A percentile compares a stretch with the other conserved stretches of the same genome.
phyloP scores from a whole-genome alignment of 1,140 invertebrate genomes.

The Coelopa frigida region DNA sequence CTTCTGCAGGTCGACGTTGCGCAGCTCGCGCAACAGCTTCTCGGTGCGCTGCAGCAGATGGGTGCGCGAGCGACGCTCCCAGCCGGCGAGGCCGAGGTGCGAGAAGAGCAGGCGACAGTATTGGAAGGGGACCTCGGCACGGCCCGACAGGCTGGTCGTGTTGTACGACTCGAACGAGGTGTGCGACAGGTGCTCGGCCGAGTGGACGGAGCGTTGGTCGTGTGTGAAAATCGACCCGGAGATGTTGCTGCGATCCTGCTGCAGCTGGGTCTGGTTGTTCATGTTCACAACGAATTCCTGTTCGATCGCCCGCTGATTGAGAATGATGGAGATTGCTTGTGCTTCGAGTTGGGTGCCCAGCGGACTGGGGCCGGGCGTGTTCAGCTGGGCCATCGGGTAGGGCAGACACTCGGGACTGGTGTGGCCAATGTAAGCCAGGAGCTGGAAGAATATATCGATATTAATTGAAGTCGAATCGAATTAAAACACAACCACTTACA shows the following conservation, averaged over 20 bases:
- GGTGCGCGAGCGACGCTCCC: conserved; percentile 77
- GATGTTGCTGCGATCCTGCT: conserved; percentile 19
- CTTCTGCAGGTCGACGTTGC: conserved; percentile 86
- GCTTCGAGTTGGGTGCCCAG: conserved; percentile 64
- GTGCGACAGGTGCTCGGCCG: conserved; percentile 14
- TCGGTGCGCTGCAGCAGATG: conserved; percentile 87
- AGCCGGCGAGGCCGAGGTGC: conserved; percentile 82
- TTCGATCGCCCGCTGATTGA: conserved; percentile 72
- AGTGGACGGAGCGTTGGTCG: conserved; percentile 32
- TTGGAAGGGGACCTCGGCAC: conserved; percentile 55
- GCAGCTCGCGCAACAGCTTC: conserved; percentile 79
- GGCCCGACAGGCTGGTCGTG: conserved; percentile 20
- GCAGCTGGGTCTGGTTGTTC: conserved; percentile 36
- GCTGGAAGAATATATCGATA: conserved; percentile 47
- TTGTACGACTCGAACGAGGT: conserved; percentile 35
- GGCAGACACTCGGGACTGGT: conserved; percentile 86
- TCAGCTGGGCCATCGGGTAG: conserved; percentile 59
- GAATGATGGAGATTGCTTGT: conserved; percentile 75
- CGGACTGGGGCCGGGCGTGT: conserved; percentile 63
- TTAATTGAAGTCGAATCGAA: conserved; percentile 9
- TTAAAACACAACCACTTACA: conserved; percentile 51
- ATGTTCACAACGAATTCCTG: conserved; percentile 57
- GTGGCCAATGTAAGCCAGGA: conserved; percentile 83
- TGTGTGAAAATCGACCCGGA: conserved; percentile 3
- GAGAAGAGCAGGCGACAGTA: conserved; percentile 82